Percentiles rank a stretch among this genome's conserved stretches.
Evolutionary conservation across 2,113 vertebrate genomes (phyloP).

Genomic region (Oreochromis aureus): DNA sequence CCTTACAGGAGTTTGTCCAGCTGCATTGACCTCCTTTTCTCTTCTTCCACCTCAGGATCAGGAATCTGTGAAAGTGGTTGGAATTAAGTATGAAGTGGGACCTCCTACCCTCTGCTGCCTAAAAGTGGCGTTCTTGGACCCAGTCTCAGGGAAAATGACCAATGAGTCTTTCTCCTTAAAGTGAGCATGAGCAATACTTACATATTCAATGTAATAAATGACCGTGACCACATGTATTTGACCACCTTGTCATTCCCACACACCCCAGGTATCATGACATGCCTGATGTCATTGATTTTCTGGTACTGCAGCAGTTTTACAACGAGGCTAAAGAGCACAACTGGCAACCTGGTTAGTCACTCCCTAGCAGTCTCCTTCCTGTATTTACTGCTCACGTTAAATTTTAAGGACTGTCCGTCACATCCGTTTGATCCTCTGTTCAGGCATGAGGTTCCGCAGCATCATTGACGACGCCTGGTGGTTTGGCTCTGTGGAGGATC

Average conservation of each 20-base stretch:
- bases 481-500: constrained; percentile 94
- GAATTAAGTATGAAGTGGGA: constrained; percentile 96
- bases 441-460: constrained; percentile 92
- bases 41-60: constrained; percentile 79
- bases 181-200: constrained; percentile 68
- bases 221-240: background rate
- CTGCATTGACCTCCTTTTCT: background rate
- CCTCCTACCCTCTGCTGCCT: constrained; percentile 95
- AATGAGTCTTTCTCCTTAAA: constrained; percentile 96
- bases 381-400: background rate
- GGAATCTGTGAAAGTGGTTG: constrained; percentile 96
- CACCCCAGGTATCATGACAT: constrained; percentile 91
- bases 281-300: constrained; percentile 99
- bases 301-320: constrained; percentile 96
- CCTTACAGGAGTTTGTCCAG: background rate
- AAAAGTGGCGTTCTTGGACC: constrained; percentile 94
- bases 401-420: background rate
- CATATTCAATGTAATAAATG: background rate
- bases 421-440: background rate
- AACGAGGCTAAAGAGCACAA: constrained; percentile 96
- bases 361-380: background rate
- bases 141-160: constrained; percentile 95
- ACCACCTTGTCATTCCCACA: background rate
- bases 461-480: constrained; percentile 99
- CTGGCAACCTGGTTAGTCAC: constrained; percentile 87